Evolutionary conservation across 2,797 vertebrate genomes (phyloP).

Genomic region (Rhodeus uyekii): DNA sequence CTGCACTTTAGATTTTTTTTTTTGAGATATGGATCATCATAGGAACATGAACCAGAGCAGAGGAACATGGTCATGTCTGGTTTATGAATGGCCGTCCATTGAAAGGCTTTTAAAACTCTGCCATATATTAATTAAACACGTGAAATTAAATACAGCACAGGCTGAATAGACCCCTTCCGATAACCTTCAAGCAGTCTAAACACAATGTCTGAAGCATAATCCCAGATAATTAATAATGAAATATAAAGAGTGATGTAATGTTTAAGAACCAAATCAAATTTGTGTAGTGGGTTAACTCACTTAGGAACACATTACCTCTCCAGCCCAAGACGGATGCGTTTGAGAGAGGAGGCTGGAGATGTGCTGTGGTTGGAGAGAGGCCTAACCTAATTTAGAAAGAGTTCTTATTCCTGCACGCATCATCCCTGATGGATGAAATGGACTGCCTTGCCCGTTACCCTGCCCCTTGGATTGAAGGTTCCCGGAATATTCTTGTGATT

Average conservation of each 20-base stretch:
- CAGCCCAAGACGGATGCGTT: conserved; percentile 55
- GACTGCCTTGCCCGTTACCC: conserved; percentile 56
- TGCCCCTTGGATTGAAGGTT: conserved; percentile 59
- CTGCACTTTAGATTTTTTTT: background rate
- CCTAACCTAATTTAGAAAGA: conserved; percentile 65
- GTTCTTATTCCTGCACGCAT: conserved; percentile 65
- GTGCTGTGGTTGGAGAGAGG: conserved; percentile 55
- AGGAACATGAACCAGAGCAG: background rate
- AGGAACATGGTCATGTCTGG: conserved; percentile 6
- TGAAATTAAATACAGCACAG: conserved; percentile 11
- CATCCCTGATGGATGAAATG: conserved; percentile 64
- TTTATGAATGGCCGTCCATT: background rate
- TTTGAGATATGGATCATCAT: background rate
- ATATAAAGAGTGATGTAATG: conserved; percentile 68
- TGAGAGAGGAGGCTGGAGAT: conserved; percentile 52
- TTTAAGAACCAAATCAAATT: conserved; percentile 63
- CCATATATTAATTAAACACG: conserved; percentile 40
- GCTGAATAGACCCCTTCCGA: conserved; percentile 39
- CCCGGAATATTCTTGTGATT: conserved; percentile 64
- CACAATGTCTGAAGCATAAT: conserved; percentile 41
- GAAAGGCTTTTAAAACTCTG: conserved; percentile 14
- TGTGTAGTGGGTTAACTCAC: conserved; percentile 60
- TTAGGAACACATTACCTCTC: conserved; percentile 66
- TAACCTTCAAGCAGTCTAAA: conserved; percentile 45
- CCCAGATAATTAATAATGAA: conserved; percentile 62